Evolutionary conservation across 1,140 invertebrate genomes (phyloP), one percentile per base, ranked within the genome.

Genomic region (Tetraneura akinire): DNA sequence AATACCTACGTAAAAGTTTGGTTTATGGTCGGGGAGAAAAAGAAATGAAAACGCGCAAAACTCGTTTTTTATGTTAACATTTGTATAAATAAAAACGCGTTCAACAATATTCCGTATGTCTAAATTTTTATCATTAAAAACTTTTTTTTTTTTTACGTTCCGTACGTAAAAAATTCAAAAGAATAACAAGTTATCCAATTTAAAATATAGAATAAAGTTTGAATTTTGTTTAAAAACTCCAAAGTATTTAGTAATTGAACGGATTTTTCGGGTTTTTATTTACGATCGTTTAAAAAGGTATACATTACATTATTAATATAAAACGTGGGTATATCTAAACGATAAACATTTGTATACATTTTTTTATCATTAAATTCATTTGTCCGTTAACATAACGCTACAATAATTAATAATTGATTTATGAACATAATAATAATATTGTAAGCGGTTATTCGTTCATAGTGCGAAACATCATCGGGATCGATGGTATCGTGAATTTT

Each of bases 111-210:
- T 47, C 13, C 3, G 21, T 37, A 18, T 26, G 21, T 68, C 42
- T 68, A 68, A 68, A 68, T 68, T 68, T 68, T 47, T 68, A 47
- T 68, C 42, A 68, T 68, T 68, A 68, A 68, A 64, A 68, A 68
- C 66, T 68, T 68, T 68, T 47, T 68, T 29, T 68, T 68, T 68
- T 47, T 68, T 29, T 26, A 1, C 42, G 37, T 1, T 42, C 14
- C 3, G 37, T 45, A 68, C 13, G 21, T 16, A 47, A 21, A 47
- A 68, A 68, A 68, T 47, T 47, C 37, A 18, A 47, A 47, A 68
- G 42, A 47, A 68, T 68, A 68, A 68, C 66, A 68, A 68, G 66
- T 68, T 26, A 68, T 68, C 42, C 66, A 68, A 68, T 68, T 68
- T 68, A 68, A 68, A 68, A 47, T 23, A n/a, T 68, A 14, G 47